These are phyloP conservation scores for Lysandra coridon DNA, from an alignment of 2,888 invertebrate species.

Conservation along the genomic window DNA sequence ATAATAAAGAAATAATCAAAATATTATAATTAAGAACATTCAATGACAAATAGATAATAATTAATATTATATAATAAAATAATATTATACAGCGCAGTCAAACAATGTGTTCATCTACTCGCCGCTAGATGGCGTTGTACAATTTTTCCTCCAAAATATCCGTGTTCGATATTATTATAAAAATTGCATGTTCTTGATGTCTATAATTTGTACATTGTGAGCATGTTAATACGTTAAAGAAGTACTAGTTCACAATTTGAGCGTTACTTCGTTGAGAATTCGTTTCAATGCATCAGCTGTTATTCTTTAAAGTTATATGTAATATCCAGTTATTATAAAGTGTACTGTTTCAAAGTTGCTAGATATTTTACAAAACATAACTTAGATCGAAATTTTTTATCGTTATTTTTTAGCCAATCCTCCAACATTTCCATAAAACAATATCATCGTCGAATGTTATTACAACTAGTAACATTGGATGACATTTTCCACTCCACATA, in stretches of 20 bases:
- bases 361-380: neutral
- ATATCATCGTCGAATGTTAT: conserved; percentile 43
- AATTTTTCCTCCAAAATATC: neutral
- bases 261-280: neutral
- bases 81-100: neutral
- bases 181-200: neutral
- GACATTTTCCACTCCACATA: conserved; percentile 27
- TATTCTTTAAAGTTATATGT: neutral
- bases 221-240: neutral
- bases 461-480: conserved; percentile 44
- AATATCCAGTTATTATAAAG: neutral
- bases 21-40: neutral
- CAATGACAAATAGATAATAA: neutral
- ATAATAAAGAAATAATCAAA: neutral
- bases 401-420: neutral
- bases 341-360: neutral
- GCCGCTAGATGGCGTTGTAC: neutral
- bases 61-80: neutral
- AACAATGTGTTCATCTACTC: neutral
- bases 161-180: neutral
- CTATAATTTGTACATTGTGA: neutral
- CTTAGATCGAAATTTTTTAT: neutral
- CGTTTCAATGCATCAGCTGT: neutral
- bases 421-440: neutral
- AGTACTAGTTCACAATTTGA: neutral